phyloP scores from a whole-genome alignment of 2,113 vertebrate species.

The Phrynosoma platyrhinos region DNA sequence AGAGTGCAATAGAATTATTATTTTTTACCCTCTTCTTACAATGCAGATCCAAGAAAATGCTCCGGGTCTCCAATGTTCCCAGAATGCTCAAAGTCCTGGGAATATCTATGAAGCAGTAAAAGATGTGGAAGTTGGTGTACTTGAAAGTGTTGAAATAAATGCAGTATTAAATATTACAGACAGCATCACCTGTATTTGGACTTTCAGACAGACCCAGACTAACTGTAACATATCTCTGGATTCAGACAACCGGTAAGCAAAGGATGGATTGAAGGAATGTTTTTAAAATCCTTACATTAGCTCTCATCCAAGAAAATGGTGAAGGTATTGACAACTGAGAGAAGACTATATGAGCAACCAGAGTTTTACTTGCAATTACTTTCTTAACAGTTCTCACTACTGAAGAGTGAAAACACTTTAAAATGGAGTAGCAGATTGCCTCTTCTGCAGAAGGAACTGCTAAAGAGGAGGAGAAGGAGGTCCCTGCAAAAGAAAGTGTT shows the following conservation, averaged over 20 bases:
- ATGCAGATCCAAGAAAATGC: constrained; percentile 50
- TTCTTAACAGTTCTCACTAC: neutral
- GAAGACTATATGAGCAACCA: neutral
- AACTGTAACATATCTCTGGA: constrained; percentile 56
- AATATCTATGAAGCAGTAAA: constrained; percentile 56
- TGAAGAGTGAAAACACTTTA: neutral
- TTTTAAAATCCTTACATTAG: neutral
- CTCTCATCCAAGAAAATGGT: neutral
- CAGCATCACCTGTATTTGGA: constrained; percentile 64
- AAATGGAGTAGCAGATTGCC: neutral
- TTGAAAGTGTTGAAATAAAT: constrained; percentile 68
- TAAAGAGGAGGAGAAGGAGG: neutral
- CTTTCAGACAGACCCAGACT: constrained; percentile 53
- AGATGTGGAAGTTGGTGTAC: constrained; percentile 63
- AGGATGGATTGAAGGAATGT: neutral
- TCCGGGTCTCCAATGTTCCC: constrained; percentile 64
- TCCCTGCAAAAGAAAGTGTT: too few relatives aligned
- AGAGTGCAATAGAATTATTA: neutral
- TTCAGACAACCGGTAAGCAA: constrained; percentile 58
- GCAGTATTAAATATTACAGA: constrained; percentile 68
- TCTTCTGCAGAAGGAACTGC: neutral
- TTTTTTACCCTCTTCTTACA: constrained; percentile 15
- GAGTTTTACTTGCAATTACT: neutral
- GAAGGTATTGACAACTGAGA: too few relatives aligned
- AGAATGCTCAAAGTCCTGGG: constrained; percentile 52